These are phyloP conservation scores for Poeciliopsis turneri DNA, from an alignment of 2,797 vertebrate species.

Conservation along the genomic window DNA sequence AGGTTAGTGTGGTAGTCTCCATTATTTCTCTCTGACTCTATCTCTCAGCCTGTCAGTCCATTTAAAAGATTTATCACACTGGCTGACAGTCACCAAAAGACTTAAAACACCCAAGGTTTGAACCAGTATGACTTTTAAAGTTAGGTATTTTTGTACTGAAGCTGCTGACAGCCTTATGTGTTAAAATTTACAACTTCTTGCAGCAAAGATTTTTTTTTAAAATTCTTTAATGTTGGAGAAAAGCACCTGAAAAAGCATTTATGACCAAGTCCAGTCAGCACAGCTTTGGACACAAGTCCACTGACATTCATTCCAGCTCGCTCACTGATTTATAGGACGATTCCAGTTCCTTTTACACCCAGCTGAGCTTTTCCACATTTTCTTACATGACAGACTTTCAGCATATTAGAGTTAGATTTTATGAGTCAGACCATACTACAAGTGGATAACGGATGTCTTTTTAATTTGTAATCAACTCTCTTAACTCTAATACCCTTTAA, in stretches of 20 bases:
- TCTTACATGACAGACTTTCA: not conserved
- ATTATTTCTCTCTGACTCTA: constrained; percentile 55
- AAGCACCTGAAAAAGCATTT: constrained; percentile 36
- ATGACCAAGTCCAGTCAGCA: not conserved
- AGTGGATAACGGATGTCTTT: not conserved
- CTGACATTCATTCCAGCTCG: not conserved
- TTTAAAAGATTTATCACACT: constrained; percentile 47
- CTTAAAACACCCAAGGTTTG: constrained; percentile 55
- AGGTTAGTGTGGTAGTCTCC: constrained; percentile 61
- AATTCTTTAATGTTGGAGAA: not conserved
- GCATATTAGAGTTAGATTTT: not conserved
- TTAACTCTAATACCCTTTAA: not conserved
- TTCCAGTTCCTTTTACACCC: not conserved
- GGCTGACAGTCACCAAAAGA: constrained; percentile 5
- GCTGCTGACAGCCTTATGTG: constrained; percentile 28
- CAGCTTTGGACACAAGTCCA: not conserved
- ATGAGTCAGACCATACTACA: not conserved
- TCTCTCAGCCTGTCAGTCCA: constrained; percentile 55
- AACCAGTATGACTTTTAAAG: constrained; percentile 47
- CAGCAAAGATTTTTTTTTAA: constrained; percentile 9
- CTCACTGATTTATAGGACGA: not conserved
- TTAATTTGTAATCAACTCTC: not conserved
- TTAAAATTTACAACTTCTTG: not conserved
- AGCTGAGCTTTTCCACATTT: not conserved
- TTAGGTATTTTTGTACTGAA: constrained; percentile 42